phyloP scores from a whole-genome alignment of 2,888 invertebrate species.

The Adelognathus sp. region DNA sequence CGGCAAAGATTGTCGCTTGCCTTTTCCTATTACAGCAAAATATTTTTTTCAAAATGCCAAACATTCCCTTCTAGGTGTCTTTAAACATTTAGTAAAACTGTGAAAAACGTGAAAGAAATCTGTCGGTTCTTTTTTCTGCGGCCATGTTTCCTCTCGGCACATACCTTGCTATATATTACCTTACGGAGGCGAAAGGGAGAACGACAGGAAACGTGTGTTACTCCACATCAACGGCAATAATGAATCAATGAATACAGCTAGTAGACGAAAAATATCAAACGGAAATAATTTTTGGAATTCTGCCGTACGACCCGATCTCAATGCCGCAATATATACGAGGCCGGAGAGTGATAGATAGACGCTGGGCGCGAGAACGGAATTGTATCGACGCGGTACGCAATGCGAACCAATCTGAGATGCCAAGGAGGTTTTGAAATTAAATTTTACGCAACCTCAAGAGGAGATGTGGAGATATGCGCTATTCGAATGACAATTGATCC shows the following conservation, averaged over 20 bases:
- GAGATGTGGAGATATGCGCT: neutral
- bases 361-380: neutral
- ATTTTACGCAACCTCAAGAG: constrained; percentile 47
- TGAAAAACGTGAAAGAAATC: no score
- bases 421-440: constrained; percentile 37
- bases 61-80: no score
- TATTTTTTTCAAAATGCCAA: no score
- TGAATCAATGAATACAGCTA: neutral
- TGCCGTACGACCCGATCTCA: no score
- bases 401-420: neutral
- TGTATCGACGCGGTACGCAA: constrained; percentile 34
- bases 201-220: no score
- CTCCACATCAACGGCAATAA: neutral
- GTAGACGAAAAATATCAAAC: neutral
- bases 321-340: neutral
- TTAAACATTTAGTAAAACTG: no score
- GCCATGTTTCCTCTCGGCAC: no score
- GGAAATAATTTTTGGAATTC: neutral
- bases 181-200: no score
- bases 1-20: no score
- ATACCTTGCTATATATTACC: no score
- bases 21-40: no score
- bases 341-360: neutral
- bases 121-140: no score
- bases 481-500: constrained; percentile 18